Base-by-base conservation (phyloP, 2,113 vertebrate genomes). In the Pelodiscus sinensis region DNA sequence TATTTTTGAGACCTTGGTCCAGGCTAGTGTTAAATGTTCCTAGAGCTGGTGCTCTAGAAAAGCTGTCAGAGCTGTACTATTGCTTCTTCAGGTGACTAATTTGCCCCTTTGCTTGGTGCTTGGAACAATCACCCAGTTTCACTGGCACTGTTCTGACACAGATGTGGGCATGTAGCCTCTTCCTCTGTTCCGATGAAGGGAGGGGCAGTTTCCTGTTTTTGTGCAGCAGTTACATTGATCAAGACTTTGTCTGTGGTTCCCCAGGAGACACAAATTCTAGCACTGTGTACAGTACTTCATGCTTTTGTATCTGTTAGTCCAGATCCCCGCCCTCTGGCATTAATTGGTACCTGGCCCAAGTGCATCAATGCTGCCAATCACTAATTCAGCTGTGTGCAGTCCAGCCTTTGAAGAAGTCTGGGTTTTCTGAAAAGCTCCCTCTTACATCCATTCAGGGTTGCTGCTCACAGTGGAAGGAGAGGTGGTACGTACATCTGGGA, bases 201-300 rank as follows among this genome's bases (percentile, higher is more conserved):
- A 94, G 92, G 84, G 87, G 94, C 89, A 71, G 92, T 81, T 96
- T 96, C 96, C 95, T 94, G 95, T 94, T 96, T 94, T 94, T 29
- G 52, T 2, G 29, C 58, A 94, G 94, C 91, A 92, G 95, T 94
- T 2, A n/a, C 44, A 77, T 29, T 19, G 90, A 90, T 95, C 92
- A 82, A 84, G 94, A 95, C 57, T 60, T 58, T 62, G 73, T 81
- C 9, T 62, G 88, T 83, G 8, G 35, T 1, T 85, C 78, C 55
- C 80, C 8, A 52, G 21, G 13, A 88, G 0, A 0, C 0, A 1
- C 10, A 83, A 3, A 27, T n/a, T 22, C 16, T 57, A 0, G 18
- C 24, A 1, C 38, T 0, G 2, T 0, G 2, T 3, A 22, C 0
- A 21, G 0, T 24, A 73, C n/a, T 35, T 35, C 65, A 35, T 35